Percentiles rank a stretch among this genome's conserved stretches.
Conservation (phyloP, 1,140 invertebrate genomes). For the Tetranychus cinnabarinus region DNA sequence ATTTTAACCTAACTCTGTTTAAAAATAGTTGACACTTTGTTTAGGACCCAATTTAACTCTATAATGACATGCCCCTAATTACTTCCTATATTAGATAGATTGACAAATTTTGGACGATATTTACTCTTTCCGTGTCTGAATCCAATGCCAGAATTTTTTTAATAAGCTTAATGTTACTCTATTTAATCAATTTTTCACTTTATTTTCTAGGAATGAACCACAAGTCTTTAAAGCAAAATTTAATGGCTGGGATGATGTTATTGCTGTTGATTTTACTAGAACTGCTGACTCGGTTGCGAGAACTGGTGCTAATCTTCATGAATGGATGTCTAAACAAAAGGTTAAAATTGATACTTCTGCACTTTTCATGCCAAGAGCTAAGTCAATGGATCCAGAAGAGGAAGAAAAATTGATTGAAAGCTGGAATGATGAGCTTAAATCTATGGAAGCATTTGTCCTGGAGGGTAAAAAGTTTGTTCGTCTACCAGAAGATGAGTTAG, state of each 20-base stretch:
- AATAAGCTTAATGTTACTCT: background rate
- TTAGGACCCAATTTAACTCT: background rate
- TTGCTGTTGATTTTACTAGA: constrained; percentile 93
- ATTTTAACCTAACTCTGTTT: background rate
- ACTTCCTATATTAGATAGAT: no score
- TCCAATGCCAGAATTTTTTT: no score
- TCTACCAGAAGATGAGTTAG: constrained; percentile 69
- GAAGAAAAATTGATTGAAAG: constrained; percentile 67
- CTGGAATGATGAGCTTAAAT: constrained; percentile 86
- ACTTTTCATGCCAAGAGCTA: constrained; percentile 80
- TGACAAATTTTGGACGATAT: no score
- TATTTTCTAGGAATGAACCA: constrained; percentile 24
- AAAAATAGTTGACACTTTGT: background rate
- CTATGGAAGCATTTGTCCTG: constrained; percentile 93
- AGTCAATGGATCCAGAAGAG: constrained; percentile 55
- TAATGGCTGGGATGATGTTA: constrained; percentile 91
- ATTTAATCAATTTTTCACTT: background rate
- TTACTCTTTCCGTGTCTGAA: no score
- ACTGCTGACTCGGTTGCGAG: constrained; percentile 89
- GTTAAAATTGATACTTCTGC: constrained; percentile 76
- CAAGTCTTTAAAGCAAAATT: constrained; percentile 96
- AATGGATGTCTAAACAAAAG: constrained; percentile 73
- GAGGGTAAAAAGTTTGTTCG: constrained; percentile 91
- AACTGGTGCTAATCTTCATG: constrained; percentile 81
- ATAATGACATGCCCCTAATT: background rate